These are phyloP conservation scores for Brachyptera putata DNA, from an alignment of 2,888 invertebrate genomes.

Conservation along the genomic window DNA sequence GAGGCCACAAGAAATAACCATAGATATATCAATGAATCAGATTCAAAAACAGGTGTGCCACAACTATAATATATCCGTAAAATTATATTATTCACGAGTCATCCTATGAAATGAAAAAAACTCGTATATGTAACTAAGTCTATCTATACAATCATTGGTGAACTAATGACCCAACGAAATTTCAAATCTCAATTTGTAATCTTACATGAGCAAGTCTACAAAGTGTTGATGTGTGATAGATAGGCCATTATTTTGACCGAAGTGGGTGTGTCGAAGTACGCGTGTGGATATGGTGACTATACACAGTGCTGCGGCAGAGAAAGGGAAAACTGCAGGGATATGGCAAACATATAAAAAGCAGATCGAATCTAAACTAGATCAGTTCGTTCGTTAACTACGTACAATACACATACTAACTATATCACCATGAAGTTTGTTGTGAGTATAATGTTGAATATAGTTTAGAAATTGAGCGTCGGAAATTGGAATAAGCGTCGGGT, in stretches of 20 bases:
- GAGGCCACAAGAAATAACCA: too few relatives aligned
- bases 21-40: too few relatives aligned
- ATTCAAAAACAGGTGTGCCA: too few relatives aligned
- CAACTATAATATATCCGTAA: too few relatives aligned
- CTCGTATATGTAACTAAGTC: too few relatives aligned
- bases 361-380: not conserved
- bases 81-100: too few relatives aligned
- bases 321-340: constrained; percentile 14
- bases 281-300: not conserved
- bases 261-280: constrained; percentile 2
- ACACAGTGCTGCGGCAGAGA: not conserved
- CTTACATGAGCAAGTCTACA: not conserved
- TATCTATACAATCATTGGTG: too few relatives aligned
- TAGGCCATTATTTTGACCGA: not conserved
- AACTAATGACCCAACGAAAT: too few relatives aligned
- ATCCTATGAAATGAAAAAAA: too few relatives aligned
- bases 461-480: not conserved
- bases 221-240: not conserved
- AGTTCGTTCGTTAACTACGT: constrained; percentile 24
- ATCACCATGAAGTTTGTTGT: constrained; percentile 31
- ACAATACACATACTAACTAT: constrained; percentile 12
- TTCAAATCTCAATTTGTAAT: too few relatives aligned
- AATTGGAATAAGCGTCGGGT: not conserved
- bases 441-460: constrained; percentile 15
- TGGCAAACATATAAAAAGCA: constrained; percentile 24